Base-by-base conservation (phyloP, 2,797 vertebrate genomes). In the Phalloptychus januarius region DNA sequence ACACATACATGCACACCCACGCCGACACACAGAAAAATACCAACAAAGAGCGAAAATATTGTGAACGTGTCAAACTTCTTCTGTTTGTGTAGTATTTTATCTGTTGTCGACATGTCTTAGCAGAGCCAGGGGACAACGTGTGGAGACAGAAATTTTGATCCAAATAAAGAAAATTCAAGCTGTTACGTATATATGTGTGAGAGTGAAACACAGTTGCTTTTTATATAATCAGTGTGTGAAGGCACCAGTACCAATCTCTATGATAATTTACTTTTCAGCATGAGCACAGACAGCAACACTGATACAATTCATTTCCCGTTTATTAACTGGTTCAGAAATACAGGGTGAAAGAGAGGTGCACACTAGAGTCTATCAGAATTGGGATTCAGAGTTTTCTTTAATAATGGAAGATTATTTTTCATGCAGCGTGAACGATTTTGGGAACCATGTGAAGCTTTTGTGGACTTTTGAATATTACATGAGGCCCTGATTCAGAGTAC, bases 221-320 rank as follows among this genome's bases (percentile, higher is more conserved):
- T 81, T 56, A 74, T 90, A 87, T 90, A 90, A 90, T 90, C 91
- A 88, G 84, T 83, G 75, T 88, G 87, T 88, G 88, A 90, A 90
- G 83, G 76, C 83, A 85, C 83, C 84, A 82, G 90, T 92, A 89
- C 86, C 89, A 85, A 94, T 95, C 92, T 93, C 91, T 94, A 95
- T 95, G 93, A 95, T 95, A 95, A 94, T 95, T 90, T 93, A 80
- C 79, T 89, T 88, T 89, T 88, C 90, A 86, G 89, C 74, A 86
- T 82, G 85, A 84, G 88, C 79, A 90, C 90, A 92, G 91, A 91
- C 91, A 92, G 91, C 88, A 89, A 90, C 90, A 88, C 88, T 93
- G 89, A 94, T 93, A 90, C 93, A 94, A 94, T 93, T 93, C 89
- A 93, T 93, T 92, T 93, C 89, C 88, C 80, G 79, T 92, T 93